These are phyloP conservation scores for Lysandra bellargus DNA, from an alignment of 2,888 invertebrate species.

Conservation along the genomic window DNA sequence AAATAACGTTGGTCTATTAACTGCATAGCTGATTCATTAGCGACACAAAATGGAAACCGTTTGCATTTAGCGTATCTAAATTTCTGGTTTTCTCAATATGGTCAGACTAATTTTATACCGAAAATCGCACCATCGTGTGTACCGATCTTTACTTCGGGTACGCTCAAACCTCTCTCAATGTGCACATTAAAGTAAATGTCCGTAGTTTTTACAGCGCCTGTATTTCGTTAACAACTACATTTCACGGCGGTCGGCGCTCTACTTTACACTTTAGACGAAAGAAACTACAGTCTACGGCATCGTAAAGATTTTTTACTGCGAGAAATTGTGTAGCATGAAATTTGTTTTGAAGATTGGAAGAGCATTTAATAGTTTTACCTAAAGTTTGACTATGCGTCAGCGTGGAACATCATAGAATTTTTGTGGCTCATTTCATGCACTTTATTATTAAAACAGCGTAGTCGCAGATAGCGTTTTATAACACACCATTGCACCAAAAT, in stretches of 20 bases:
- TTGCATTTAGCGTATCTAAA: too few relatives aligned
- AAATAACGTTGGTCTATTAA: too few relatives aligned
- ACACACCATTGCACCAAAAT: too few relatives aligned
- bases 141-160: not conserved
- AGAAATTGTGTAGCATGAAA: not conserved
- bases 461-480: not conserved
- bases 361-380: not conserved
- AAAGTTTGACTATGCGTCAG: not conserved
- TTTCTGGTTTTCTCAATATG: too few relatives aligned
- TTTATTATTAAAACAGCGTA: not conserved
- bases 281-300: not conserved
- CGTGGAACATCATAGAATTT: too few relatives aligned
- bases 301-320: not conserved
- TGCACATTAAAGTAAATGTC: slow-evolving; percentile 5
- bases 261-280: not conserved
- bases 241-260: slow-evolving; percentile 6
- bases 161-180: not conserved
- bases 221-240: slow-evolving; percentile 23
- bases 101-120: not conserved
- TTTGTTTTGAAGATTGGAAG: not conserved
- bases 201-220: not conserved
- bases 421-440: not conserved
- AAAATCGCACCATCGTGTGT: not conserved
- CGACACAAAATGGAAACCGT: too few relatives aligned
- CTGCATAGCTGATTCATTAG: too few relatives aligned